Evolutionary conservation across 2,797 vertebrate genomes (phyloP).

Genomic region (Crax fasciolata): DNA sequence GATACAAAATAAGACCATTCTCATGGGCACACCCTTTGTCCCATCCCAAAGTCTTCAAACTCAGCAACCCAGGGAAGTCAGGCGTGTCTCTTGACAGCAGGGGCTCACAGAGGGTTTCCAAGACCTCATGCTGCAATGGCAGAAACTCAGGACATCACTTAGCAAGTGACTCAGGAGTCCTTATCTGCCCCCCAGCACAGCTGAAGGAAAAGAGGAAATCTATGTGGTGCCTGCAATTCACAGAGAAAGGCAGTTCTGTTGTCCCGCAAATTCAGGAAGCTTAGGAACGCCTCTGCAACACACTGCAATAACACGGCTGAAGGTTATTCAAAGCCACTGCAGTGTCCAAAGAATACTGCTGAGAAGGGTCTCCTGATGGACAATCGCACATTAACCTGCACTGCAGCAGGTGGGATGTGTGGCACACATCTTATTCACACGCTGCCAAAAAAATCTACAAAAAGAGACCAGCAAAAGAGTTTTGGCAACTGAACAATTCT

Average conservation of each 20-base stretch:
- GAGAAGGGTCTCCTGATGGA: background rate
- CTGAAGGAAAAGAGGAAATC: background rate
- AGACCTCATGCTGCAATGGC: background rate
- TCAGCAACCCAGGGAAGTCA: background rate
- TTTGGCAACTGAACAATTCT: background rate
- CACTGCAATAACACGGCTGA: background rate
- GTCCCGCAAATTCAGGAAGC: background rate
- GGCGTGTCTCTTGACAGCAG: background rate
- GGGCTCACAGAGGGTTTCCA: background rate
- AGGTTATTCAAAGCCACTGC: background rate
- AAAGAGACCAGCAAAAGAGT: background rate
- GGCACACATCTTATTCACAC: background rate
- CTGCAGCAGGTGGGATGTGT: background rate
- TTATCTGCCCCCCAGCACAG: background rate
- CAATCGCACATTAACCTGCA: background rate
- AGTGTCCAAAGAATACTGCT: background rate
- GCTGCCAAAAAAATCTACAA: background rate
- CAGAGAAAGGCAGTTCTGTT: background rate
- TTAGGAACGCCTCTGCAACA: background rate
- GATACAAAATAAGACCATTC: background rate
- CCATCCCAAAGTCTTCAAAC: background rate
- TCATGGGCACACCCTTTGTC: background rate
- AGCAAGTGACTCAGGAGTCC: fast-evolving
- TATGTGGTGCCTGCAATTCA: background rate
- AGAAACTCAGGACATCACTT: background rate